phyloP scores from a whole-genome alignment of 2,113 vertebrate genomes.

The Chinchilla lanigera region DNA sequence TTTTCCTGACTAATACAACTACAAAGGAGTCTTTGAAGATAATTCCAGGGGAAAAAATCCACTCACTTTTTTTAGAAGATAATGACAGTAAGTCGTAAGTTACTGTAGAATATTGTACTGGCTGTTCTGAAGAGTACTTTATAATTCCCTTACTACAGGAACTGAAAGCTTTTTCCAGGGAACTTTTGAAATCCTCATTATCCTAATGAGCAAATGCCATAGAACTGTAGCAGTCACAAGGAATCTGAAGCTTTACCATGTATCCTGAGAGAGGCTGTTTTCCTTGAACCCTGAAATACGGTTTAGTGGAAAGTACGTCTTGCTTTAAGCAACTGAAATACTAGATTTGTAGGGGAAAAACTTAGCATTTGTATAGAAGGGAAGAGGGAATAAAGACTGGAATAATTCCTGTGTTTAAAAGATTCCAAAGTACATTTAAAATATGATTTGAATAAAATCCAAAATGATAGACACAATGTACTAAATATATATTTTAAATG shows the following conservation, averaged over 20 bases:
- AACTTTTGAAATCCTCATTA: slow-evolving; percentile 72
- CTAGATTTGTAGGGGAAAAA: neutral
- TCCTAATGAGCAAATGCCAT: slow-evolving; percentile 71
- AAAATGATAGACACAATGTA: slow-evolving; percentile 11
- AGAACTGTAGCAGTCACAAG: slow-evolving; percentile 56
- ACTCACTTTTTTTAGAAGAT: slow-evolving; percentile 63
- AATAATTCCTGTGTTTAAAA: neutral
- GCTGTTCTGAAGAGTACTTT: slow-evolving; percentile 70
- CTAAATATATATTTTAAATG: neutral
- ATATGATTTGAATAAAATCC: neutral
- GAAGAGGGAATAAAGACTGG: neutral
- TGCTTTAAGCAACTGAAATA: slow-evolving; percentile 42
- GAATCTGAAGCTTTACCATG: slow-evolving; percentile 55
- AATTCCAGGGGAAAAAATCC: slow-evolving; percentile 76
- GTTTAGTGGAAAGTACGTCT: neutral
- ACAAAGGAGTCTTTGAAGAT: slow-evolving; percentile 85
- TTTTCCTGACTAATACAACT: slow-evolving; percentile 83
- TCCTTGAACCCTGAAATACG: slow-evolving; percentile 50
- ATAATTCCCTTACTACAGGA: slow-evolving; percentile 66
- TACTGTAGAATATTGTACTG: slow-evolving; percentile 67
- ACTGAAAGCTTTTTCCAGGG: slow-evolving; percentile 57
- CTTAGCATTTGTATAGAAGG: neutral
- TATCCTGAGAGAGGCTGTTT: slow-evolving; percentile 15
- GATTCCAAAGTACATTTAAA: slow-evolving; percentile 9
- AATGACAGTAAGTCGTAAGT: slow-evolving; percentile 74